Conservation (phyloP, 2,888 invertebrate genomes). For the Rhaphigaster nebulosa region DNA sequence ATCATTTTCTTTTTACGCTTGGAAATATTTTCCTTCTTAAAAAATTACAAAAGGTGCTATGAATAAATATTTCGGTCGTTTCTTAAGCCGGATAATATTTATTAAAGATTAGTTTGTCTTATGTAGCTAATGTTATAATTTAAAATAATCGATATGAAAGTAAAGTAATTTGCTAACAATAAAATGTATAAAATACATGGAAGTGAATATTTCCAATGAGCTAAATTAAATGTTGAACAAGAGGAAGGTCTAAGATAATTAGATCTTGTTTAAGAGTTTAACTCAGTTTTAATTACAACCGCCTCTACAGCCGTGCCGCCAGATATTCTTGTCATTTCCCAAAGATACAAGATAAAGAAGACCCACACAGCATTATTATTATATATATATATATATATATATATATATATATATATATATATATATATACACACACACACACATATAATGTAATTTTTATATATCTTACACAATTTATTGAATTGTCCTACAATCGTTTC, state of each 20-base stretch:
- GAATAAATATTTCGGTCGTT: too few species aligned
- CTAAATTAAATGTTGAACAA: slow-evolving; percentile 10
- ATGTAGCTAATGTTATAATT: too few species aligned
- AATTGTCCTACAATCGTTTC: too few species aligned
- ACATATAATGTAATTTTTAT: too few species aligned
- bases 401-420: too few species aligned
- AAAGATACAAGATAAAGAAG: background rate
- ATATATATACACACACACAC: too few species aligned
- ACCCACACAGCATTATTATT: too few species aligned
- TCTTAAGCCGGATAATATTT: too few species aligned
- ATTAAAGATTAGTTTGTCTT: too few species aligned
- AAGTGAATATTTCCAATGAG: background rate
- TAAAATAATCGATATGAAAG: background rate
- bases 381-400: too few species aligned
- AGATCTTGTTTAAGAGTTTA: slow-evolving; percentile 34
- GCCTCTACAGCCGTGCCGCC: background rate
- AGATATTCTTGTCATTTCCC: background rate
- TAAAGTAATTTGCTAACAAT: background rate
- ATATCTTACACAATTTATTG: too few species aligned
- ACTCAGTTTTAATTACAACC: slow-evolving; percentile 28
- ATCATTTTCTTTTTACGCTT: background rate
- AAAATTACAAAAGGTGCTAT: too few species aligned
- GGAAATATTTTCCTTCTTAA: background rate
- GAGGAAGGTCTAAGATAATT: background rate
- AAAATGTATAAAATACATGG: background rate